Conservation (phyloP, 1,140 invertebrate genomes). For the Teleopsis dalmanni region DNA sequence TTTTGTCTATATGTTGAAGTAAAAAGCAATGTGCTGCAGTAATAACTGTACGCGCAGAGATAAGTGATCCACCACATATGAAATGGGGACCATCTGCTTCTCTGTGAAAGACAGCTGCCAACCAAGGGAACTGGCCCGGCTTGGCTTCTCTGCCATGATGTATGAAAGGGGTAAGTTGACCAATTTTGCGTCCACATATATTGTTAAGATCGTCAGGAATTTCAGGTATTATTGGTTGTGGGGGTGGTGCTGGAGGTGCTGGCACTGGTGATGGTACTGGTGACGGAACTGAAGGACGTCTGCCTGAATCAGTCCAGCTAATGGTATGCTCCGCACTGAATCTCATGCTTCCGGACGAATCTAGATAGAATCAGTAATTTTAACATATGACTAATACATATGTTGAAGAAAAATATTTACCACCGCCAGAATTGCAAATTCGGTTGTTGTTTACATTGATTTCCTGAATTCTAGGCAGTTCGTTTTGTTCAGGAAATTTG, state of each 20-base stretch:
- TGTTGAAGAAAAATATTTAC: too few species aligned
- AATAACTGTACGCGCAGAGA: conserved; percentile 24
- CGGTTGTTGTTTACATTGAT: too few species aligned
- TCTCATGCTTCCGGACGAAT: background rate
- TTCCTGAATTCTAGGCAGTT: too few species aligned
- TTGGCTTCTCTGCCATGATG: conserved; percentile 50
- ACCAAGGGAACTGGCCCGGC: conserved; percentile 61
- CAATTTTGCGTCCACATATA: background rate
- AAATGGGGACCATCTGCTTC: conserved; percentile 9
- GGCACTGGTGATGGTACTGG: background rate
- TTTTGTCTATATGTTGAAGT: background rate
- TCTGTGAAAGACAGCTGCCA: conserved; percentile 51
- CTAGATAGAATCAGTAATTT: background rate
- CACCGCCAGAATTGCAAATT: background rate
- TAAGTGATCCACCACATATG: conserved; percentile 23
- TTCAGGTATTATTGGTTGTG: background rate
- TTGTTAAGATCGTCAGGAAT: background rate
- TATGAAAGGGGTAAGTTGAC: conserved; percentile 14
- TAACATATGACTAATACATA: background rate
- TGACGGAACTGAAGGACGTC: background rate
- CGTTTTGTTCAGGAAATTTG: too few species aligned
- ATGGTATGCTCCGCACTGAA: background rate
- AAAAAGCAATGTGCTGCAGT: conserved; percentile 33
- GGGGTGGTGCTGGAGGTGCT: background rate
- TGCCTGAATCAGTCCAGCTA: background rate